Conservation (phyloP, 2,113 vertebrate species). For the Indicator indicator region DNA sequence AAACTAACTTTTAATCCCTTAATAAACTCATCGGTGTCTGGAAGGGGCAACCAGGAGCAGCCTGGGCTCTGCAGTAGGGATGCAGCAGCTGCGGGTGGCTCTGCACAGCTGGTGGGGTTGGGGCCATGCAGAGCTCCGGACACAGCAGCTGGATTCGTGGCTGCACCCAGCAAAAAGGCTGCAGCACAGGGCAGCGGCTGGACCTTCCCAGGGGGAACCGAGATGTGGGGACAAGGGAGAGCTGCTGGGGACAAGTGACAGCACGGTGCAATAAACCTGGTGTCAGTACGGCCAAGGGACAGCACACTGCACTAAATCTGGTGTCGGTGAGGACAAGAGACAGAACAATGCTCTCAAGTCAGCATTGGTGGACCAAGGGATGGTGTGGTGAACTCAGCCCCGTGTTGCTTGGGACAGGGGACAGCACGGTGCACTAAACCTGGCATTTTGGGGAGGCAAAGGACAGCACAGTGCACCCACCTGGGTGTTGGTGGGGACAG, state of each 20-base stretch:
- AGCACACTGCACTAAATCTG: no score
- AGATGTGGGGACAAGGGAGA: background rate
- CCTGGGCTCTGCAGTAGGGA: background rate
- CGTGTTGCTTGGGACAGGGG: no score
- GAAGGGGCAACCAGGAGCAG: background rate
- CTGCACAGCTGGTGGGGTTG: background rate
- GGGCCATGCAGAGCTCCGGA: background rate
- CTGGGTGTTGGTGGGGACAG: no score
- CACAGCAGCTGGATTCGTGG: background rate
- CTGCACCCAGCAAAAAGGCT: fast-evolving
- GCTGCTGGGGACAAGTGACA: background rate
- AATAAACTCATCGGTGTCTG: background rate
- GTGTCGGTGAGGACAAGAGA: no score
- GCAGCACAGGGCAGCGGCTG: fast-evolving
- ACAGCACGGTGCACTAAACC: no score
- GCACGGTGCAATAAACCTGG: background rate
- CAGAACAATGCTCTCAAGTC: no score
- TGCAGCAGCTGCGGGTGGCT: background rate
- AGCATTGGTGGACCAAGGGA: background rate
- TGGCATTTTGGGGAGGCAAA: no score
- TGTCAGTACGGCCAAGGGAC: no score
- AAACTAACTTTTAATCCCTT: slow-evolving; percentile 21
- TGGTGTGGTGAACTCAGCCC: fast-evolving
- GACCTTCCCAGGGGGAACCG: fast-evolving
- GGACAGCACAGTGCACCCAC: no score